Evolutionary conservation across 2,888 invertebrate species (phyloP).

Genomic region (Idaea aversata): DNA sequence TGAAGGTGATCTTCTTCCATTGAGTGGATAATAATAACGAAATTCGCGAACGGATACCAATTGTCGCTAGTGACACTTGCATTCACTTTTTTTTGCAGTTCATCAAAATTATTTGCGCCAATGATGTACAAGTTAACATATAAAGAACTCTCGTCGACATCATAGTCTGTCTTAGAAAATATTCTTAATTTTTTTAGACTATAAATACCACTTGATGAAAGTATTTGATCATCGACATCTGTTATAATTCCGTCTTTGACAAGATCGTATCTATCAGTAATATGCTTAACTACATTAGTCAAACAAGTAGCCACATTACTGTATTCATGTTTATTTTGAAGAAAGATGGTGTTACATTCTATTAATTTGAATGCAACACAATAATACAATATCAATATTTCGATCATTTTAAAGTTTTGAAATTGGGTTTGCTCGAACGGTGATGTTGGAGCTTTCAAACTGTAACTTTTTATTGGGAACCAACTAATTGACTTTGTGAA

Average conservation of each 20-base stretch:
- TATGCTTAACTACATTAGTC: neutral
- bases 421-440: neutral
- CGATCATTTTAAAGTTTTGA: neutral
- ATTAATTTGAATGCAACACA: neutral
- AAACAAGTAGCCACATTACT: neutral
- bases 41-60: slow-evolving; percentile 42
- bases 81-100: neutral
- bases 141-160: neutral
- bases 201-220: neutral
- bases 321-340: neutral
- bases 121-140: neutral
- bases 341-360: neutral
- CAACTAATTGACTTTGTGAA: neutral
- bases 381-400: neutral
- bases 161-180: neutral
- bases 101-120: neutral
- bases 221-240: neutral
- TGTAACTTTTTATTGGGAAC: too few relatives aligned
- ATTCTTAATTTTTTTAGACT: neutral
- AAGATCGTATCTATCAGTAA: neutral
- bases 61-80: neutral
- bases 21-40: slow-evolving; percentile 37
- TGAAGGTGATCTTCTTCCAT: slow-evolving; percentile 19
- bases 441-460: neutral
- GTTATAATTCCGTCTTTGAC: neutral